Percentiles rank a stretch among this genome's conserved stretches.
These are phyloP conservation scores for Campylomormyrus tamandua DNA, from an alignment of 2,113 vertebrate genomes.

Conservation along the genomic window DNA sequence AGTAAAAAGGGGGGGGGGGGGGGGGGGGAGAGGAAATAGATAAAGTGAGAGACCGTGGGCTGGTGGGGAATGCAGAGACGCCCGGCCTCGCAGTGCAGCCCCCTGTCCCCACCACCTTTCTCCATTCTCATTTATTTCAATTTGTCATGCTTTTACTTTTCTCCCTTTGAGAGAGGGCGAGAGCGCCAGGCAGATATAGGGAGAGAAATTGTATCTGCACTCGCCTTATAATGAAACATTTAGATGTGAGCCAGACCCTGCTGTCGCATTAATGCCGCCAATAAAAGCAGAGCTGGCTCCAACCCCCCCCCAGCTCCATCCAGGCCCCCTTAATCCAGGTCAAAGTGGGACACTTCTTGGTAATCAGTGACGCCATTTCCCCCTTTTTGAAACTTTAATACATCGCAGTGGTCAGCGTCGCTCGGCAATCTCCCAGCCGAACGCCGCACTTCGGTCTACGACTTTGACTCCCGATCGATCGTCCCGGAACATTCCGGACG, in stretches of 20 bases:
- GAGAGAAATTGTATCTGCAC: constrained; percentile 59
- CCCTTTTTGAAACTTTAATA: background rate
- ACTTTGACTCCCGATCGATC: background rate
- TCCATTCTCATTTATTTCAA: constrained; percentile 70
- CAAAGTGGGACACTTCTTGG: constrained; percentile 30
- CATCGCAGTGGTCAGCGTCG: background rate
- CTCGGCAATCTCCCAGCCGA: background rate
- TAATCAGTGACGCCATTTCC: constrained; percentile 21
- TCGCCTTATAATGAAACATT: constrained; percentile 64
- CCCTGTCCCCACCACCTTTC: constrained; percentile 27
- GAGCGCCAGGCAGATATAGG: constrained; percentile 52
- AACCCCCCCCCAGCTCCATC: constrained; percentile 17
- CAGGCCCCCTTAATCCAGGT: constrained; percentile 24
- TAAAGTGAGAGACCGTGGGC: constrained; percentile 23
- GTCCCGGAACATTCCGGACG: background rate
- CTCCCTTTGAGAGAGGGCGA: constrained; percentile 52
- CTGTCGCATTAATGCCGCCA: constrained; percentile 53
- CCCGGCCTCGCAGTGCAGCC: constrained; percentile 39
- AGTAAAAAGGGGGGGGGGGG: no score
- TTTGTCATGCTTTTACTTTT: constrained; percentile 66
- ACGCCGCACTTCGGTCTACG: background rate
- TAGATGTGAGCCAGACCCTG: constrained; percentile 57
- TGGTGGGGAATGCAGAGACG: constrained; percentile 25
- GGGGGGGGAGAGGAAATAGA: background rate
- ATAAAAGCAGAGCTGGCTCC: constrained; percentile 21